Evolutionary conservation across 1,140 invertebrate genomes (phyloP), one percentile per base, ranked within the genome.

Genomic region (Bicyclus anynana): DNA sequence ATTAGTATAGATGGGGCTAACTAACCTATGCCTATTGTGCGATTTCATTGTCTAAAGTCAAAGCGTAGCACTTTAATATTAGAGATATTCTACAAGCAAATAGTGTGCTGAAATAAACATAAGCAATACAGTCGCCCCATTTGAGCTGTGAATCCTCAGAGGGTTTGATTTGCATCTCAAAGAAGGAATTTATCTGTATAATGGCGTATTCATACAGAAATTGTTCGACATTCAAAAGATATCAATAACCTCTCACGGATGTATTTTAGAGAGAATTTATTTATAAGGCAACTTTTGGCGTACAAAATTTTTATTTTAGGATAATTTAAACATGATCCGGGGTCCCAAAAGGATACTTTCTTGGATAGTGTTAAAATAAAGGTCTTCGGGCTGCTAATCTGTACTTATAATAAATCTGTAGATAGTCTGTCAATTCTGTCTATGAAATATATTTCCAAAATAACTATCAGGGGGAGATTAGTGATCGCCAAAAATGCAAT

Each of bases 91-190:
- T 47, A n/a, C 44, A 7, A 47, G 44, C 44, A 47, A 26, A 23
- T 26, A 47, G 44, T 27, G 44, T 47, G 9, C 27, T 37, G 37
- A 53, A 59, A 53, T 53, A 59, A 49, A 59, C 52, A 50, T 60
- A 60, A 44, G 12, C 29, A 57, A 61, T 77, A 69, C 55, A 67
- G 51, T 62, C 66, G 65, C 55, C 59, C 73, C 68, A 72, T 74
- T 76, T 76, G 62, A 71, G 73, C 64, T 69, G 66, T 71, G 65
- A 72, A 78, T 72, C 57, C 71, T 64, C 67, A 35, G 70, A 58
- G 69, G 71, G 55, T 50, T 20, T 63, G 64, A 80, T 80, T 80
- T 80, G 55, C 75, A 80, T 80, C 38, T 77, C 75, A 78, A 78
- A 80, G 77, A 67, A 65, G 46, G 71, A 73, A 76, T 74, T 65